Conservation (phyloP, 2,888 invertebrate species). For the Phlogophora meticulosa region DNA sequence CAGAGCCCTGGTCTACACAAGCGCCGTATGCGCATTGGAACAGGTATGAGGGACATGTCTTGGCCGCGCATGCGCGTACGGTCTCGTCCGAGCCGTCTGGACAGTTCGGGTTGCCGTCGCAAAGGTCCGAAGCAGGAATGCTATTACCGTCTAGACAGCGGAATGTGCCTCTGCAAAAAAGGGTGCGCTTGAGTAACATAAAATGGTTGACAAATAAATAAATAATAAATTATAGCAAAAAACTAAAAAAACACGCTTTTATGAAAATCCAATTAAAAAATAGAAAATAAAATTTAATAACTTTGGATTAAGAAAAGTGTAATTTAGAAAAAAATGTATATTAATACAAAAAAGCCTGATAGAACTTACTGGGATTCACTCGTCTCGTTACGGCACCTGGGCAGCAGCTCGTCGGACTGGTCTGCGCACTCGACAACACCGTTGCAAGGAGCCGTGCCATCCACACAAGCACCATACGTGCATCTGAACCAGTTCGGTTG, state of each 20-base stretch:
- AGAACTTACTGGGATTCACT: constrained; percentile 71
- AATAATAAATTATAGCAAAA: too few species aligned
- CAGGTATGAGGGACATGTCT: constrained; percentile 87
- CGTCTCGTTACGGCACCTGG: constrained; percentile 79
- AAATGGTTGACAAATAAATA: too few species aligned
- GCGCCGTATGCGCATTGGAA: constrained; percentile 92
- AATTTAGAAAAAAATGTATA: too few species aligned
- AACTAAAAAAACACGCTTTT: too few species aligned
- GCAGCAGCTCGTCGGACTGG: constrained; percentile 84
- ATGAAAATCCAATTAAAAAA: too few species aligned
- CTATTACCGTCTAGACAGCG: constrained; percentile 75
- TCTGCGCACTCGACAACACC: constrained; percentile 82
- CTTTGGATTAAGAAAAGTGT: too few species aligned
- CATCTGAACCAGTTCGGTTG: constrained; percentile 82
- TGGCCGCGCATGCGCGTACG: constrained; percentile 77
- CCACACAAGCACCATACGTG: constrained; percentile 85
- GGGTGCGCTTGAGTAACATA: too few species aligned
- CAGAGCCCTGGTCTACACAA: constrained; percentile 90
- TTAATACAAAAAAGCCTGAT: too few species aligned
- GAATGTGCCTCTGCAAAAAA: constrained; percentile 76
- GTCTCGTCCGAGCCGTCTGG: constrained; percentile 83
- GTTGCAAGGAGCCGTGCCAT: constrained; percentile 83
- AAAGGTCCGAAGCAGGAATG: constrained; percentile 74
- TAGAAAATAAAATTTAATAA: too few species aligned
- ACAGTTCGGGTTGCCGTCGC: constrained; percentile 81